Evolutionary conservation across 1,140 invertebrate species (phyloP).

Genomic region (Drosophila simulans): DNA sequence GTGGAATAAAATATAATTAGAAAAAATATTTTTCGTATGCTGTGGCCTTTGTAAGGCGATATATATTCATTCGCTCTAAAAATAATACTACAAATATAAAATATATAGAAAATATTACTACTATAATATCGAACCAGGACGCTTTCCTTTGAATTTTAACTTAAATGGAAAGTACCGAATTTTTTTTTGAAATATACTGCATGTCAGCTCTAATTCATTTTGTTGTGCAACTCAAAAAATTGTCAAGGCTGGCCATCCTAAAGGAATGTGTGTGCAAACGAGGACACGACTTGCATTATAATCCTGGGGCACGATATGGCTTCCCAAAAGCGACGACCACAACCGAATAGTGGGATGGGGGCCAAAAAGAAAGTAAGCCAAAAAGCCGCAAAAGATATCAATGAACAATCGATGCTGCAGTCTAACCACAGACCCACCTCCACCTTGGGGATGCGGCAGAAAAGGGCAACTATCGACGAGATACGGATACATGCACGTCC

Average conservation of each 20-base stretch:
- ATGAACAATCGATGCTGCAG: constrained; percentile 77
- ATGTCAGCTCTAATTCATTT: constrained; percentile 11
- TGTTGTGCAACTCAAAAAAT: constrained; percentile 39
- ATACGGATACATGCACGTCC: constrained; percentile 59
- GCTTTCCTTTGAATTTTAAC: neutral
- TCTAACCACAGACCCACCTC: constrained; percentile 45
- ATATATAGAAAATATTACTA: neutral
- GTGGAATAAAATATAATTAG: no score
- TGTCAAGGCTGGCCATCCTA: constrained; percentile 37
- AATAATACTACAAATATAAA: no score
- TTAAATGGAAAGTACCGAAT: neutral
- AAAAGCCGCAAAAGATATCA: constrained; percentile 76
- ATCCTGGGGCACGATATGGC: constrained; percentile 20
- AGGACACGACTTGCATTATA: constrained; percentile 70
- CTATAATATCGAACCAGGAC: neutral
- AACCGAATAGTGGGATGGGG: constrained; percentile 37
- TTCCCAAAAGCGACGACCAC: constrained; percentile 43
- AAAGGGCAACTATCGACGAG: constrained; percentile 39
- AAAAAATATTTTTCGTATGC: no score
- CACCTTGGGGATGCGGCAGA: constrained; percentile 8
- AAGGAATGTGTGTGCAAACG: constrained; percentile 20
- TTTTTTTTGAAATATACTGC: neutral
- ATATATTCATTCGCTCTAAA: no score
- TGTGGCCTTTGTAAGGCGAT: no score
- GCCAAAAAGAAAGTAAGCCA: constrained; percentile 23